Evolutionary conservation across 2,888 invertebrate species (phyloP), one percentile per base, ranked within the genome.

Genomic region (Caenorhabditis sp.): DNA sequence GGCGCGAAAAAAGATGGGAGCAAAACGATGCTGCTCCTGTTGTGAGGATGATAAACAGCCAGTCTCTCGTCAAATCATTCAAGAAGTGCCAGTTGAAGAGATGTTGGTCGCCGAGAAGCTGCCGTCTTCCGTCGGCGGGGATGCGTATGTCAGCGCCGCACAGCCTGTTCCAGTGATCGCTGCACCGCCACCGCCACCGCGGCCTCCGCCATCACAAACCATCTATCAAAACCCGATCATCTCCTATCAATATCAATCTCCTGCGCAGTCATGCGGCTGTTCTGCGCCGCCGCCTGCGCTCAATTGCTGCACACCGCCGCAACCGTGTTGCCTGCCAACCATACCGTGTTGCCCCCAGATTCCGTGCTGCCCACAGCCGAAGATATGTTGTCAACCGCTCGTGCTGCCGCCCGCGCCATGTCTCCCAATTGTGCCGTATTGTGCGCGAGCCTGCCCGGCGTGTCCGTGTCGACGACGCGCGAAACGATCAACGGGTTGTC

Each of bases 351-450:
- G 72, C 24, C 72, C 72, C 26, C 63, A 60, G 21, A 67, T 72
- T 10, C 72, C 72, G 8, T 72, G 72, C 21, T 72, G 72, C 19
- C 72, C 72, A 14, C 72, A 72, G 54, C 72, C 72, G 19, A 72
- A 72, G 21, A 68, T 72, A 24, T 72, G 72, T 58, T 72, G 72
- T 43, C 72, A 72, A 23, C 72, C 72, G 17, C 55, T 19, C 4
- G 31, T 31, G 2, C 24, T 23, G 2, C 43, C 12, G 36, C 8
- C n/a, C 50, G 62, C 62, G n/a, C 70, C 71, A 21, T 43, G 14
- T 10, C 17, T 10, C 4, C 67, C 67, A 4, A 72, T 68, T 26
- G 31, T 31, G 5, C 68, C 72, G 50, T 58, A 67, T 19, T 72
- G 72, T 19, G 72, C 67, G 6, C n/a, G 72, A 26, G 67, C 72